These are phyloP conservation scores for Baronia brevicornis DNA, from an alignment of 2,888 invertebrate species.

Conservation along the genomic window DNA sequence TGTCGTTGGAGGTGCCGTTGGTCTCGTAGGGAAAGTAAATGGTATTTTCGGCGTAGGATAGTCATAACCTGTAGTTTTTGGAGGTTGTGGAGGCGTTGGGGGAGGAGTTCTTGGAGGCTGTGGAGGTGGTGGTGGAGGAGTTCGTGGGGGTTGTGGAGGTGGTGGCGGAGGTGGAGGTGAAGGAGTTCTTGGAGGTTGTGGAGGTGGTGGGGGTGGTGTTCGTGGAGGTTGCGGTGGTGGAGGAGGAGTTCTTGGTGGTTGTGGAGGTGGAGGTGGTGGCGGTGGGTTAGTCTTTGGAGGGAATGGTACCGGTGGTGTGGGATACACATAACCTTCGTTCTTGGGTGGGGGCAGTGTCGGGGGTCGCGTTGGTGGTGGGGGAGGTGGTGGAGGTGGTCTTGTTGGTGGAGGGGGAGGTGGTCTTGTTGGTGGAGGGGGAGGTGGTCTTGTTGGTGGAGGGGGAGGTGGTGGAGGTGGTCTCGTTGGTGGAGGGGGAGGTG, in stretches of 20 bases:
- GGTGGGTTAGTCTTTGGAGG: too few species aligned
- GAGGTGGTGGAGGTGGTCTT: constrained; percentile 15
- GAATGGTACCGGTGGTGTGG: too few species aligned
- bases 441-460: constrained; percentile 18
- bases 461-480: constrained; percentile 34
- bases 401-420: constrained; percentile 19
- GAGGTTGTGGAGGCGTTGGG: constrained; percentile 7
- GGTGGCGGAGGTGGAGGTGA: constrained; percentile 20
- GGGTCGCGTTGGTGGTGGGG: constrained; percentile 14
- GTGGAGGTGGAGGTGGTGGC: constrained; percentile 18
- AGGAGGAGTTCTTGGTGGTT: constrained; percentile 12
- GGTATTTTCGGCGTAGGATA: neutral
- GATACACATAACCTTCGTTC: too few species aligned
- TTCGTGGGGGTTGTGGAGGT: constrained; percentile 15
- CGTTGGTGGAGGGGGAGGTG: constrained; percentile 12
- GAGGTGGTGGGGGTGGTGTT: constrained; percentile 9
- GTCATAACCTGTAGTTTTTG: constrained; percentile 15
- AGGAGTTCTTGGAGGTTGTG: constrained; percentile 17
- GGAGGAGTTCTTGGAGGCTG: constrained; percentile 9
- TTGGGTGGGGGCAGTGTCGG: constrained; percentile 23
- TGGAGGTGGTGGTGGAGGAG: constrained; percentile 9
- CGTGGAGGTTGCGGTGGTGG: constrained; percentile 17
- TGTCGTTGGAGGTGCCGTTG: constrained; percentile 36
- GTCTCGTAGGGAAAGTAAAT: constrained; percentile 21
- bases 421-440: constrained; percentile 19